Evolutionary conservation across 1,140 invertebrate species (phyloP), one percentile per base, ranked within the genome.

Genomic region (Apis dorsata): DNA sequence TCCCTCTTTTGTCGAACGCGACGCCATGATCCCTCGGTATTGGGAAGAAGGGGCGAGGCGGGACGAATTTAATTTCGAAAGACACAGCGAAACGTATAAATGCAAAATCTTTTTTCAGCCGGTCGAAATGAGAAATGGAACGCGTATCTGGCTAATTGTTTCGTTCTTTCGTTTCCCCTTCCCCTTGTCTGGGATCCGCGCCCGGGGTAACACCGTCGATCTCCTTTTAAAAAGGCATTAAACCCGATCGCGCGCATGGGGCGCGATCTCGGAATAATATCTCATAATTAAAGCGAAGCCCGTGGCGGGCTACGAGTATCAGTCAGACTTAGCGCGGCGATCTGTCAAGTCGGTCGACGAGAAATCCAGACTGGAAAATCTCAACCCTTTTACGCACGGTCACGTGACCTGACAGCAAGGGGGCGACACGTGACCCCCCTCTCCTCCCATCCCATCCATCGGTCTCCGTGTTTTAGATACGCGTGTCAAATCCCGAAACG

Each of bases 401-500:
- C 93, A 94, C 93, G 93, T 94, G 93, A 93, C 92, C 83, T 90
- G 91, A 91, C 92, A 92, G 90, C 79, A 81, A 88, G 90, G 87
- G 86, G 88, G 90, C 89, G 92, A 84, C 93, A 94, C 93, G 93
- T 94, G 93, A 93, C 92, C 19, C 17, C n/a, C 49, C n/a, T 51
- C 4, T 12, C 44, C 21, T 19, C 19, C 85, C 83, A 80, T 57
- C 3, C 7, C n/a, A 12, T 28, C 13, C 7, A 1, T 79, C 88
- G 66, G 21, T 70, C 62, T n/a, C 62, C 88, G 90, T 91, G 91
- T 92, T 93, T 93, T 92, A 92, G 91, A 92, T 93, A 93, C 93
- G 92, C 93, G 92, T 94, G 93, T 94, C 93, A 93, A 94, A 93
- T 92, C 93, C 92, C 91, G 86, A 90, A 92, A 91, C 91, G 92